These are phyloP conservation scores for Stichopus chloronotus DNA, from an alignment of 35 echinoderm and acorn worm genomes.

Conservation along the genomic window DNA sequence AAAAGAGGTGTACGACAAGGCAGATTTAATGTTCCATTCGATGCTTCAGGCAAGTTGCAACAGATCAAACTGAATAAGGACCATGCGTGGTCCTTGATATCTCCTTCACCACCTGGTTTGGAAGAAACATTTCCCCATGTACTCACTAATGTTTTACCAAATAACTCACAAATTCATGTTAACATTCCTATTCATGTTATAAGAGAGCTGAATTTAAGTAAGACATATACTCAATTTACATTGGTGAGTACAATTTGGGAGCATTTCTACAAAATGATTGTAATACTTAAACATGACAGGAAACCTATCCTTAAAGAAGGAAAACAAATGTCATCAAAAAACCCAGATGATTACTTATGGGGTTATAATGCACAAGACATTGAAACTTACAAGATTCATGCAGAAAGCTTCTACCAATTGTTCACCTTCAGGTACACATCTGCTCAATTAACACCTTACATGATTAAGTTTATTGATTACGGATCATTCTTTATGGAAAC, in stretches of 20 bases:
- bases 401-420: constrained; percentile 71
- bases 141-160: constrained; percentile 59
- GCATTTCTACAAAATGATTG: constrained; percentile 50
- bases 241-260: constrained; percentile 48
- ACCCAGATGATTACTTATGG: constrained; percentile 59
- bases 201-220: neutral
- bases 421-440: constrained; percentile 42
- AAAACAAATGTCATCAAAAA: constrained; percentile 19
- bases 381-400: constrained; percentile 38
- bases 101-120: neutral
- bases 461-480: constrained; percentile 80
- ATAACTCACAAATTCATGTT: neutral
- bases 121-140: constrained; percentile 62
- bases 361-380: constrained; percentile 40
- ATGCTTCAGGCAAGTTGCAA: constrained; percentile 58
- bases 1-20: constrained; percentile 71
- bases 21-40: constrained; percentile 61
- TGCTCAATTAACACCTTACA: constrained; percentile 67
- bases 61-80: constrained; percentile 68
- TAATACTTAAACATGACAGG: constrained; percentile 56
- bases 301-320: constrained; percentile 29
- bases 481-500: constrained; percentile 47
- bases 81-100: constrained; percentile 58
- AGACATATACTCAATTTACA: constrained; percentile 5
- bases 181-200: neutral